A percentile compares a stretch with the other conserved stretches of the same genome.
phyloP scores from a whole-genome alignment of 2,888 invertebrate genomes.

The Apantesis nais region DNA sequence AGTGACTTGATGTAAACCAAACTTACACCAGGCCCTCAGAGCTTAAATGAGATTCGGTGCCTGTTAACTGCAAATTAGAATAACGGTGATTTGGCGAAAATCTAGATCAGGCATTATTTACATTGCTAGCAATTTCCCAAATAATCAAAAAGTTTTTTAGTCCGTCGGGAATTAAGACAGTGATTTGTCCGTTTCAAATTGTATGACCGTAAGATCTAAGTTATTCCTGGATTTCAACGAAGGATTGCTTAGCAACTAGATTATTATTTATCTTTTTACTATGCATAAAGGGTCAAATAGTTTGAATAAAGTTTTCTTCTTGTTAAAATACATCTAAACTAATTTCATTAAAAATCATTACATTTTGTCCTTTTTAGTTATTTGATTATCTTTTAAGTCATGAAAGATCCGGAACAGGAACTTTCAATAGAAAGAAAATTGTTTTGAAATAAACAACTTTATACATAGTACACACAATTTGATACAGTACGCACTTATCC shows the following conservation, averaged over 20 bases:
- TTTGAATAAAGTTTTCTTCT: background rate
- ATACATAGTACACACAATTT: background rate
- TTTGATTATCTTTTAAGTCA: background rate
- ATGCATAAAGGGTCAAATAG: background rate
- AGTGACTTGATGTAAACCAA: no score
- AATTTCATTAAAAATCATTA: background rate
- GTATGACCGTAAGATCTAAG: background rate
- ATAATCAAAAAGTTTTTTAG: background rate
- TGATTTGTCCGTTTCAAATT: background rate
- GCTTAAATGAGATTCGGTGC: background rate
- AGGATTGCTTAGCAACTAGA: background rate
- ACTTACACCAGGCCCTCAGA: no score
- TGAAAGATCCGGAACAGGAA: background rate
- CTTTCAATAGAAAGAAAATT: background rate
- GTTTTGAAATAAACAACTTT: background rate
- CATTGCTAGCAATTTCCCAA: background rate
- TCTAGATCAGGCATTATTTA: background rate
- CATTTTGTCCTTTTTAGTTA: background rate
- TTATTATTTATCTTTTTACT: background rate
- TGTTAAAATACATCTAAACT: background rate
- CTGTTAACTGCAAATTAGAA: background rate
- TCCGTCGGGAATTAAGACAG: background rate
- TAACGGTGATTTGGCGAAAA: background rate
- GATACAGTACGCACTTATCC: background rate
- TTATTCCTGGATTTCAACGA: background rate